A percentile compares a stretch with the other conserved stretches of the same genome.
Conservation (phyloP, 2,797 vertebrate genomes). For the Echeneis naucrates region DNA sequence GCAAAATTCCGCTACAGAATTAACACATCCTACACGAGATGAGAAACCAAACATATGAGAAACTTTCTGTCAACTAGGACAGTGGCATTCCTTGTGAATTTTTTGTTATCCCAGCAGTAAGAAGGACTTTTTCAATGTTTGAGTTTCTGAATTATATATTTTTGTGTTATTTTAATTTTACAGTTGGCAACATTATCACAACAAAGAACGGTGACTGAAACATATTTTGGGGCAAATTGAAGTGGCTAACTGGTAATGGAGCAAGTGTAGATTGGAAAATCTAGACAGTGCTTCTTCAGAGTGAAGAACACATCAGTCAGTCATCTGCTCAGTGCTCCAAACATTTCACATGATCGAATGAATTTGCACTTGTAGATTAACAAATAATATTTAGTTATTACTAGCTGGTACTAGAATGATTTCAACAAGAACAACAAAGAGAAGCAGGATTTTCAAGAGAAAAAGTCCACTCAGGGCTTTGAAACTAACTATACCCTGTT, state of each 20-base stretch:
- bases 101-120: not conserved
- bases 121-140: too few relatives aligned
- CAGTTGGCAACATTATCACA: constrained; percentile 9
- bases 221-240: not conserved
- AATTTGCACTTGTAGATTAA: constrained; percentile 57
- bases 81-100: not conserved
- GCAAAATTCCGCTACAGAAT: not conserved
- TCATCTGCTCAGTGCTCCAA: constrained; percentile 14
- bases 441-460: constrained; percentile 12
- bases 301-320: constrained; percentile 32
- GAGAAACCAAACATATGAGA: not conserved
- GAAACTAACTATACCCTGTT: constrained; percentile 42
- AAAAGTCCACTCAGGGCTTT: constrained; percentile 36
- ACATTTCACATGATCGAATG: constrained; percentile 40
- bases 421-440: constrained; percentile 25
- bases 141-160: not conserved
- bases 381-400: constrained; percentile 16
- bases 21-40: not conserved
- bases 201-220: not conserved
- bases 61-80: not conserved
- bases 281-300: constrained; percentile 15
- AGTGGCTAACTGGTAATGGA: not conserved
- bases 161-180: not conserved
- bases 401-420: constrained; percentile 42
- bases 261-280: not conserved